Conservation (phyloP, 1,140 invertebrate species). For the Zaprionus africanus region DNA sequence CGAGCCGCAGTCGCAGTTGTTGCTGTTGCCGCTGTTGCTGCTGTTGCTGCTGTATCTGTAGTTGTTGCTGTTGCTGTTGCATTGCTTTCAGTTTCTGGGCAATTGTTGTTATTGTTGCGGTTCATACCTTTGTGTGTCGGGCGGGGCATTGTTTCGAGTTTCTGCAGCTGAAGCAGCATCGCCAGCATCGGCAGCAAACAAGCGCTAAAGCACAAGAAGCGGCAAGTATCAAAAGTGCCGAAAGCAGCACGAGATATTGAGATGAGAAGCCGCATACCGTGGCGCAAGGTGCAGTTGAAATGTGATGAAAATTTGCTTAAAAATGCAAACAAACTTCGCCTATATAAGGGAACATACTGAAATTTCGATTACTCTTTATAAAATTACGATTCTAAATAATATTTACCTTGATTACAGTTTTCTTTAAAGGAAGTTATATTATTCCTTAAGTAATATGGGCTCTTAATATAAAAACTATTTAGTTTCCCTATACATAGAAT, state of each 20-base stretch:
- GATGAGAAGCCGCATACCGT: constrained; percentile 17
- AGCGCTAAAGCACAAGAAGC: constrained; percentile 61
- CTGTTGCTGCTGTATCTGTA: constrained; percentile 18
- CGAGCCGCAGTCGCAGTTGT: constrained; percentile 33
- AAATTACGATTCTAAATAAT: no score
- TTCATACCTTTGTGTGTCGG: constrained; percentile 74
- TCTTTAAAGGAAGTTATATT: no score
- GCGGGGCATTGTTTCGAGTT: constrained; percentile 64
- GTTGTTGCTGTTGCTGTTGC: constrained; percentile 40
- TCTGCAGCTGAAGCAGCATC: constrained; percentile 33
- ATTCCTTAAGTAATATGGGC: no score
- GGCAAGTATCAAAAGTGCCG: constrained; percentile 62
- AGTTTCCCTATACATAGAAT: background rate
- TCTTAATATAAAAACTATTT: no score
- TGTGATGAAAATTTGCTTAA: background rate
- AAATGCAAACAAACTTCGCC: no score
- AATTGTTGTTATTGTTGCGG: constrained; percentile 72
- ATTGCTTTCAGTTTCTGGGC: constrained; percentile 46
- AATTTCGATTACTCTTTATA: no score
- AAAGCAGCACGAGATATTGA: constrained; percentile 43
- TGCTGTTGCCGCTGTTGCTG: constrained; percentile 33
- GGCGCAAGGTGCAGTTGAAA: constrained; percentile 9
- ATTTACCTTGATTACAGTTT: no score
- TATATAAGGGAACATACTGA: no score
- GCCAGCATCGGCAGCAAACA: constrained; percentile 60